These are phyloP conservation scores for Gibbula magus DNA, from an alignment of 2,888 invertebrate species.

Conservation along the genomic window DNA sequence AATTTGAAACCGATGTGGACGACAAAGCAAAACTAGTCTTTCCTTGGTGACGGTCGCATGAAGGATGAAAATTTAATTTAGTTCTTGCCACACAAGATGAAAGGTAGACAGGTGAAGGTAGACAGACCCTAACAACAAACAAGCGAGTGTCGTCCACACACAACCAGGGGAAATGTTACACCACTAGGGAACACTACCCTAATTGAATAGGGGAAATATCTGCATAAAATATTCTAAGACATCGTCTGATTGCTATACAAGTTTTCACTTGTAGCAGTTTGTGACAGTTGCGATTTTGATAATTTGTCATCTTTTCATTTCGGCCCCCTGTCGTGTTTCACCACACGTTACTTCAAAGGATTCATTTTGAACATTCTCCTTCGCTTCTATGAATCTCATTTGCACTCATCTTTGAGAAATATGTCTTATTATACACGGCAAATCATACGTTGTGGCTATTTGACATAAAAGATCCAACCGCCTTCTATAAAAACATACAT, in stretches of 20 bases:
- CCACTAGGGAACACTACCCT: constrained; percentile 3
- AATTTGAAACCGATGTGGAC: constrained; percentile 14
- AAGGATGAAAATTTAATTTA: constrained; percentile 23
- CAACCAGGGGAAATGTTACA: background rate
- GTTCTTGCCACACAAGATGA: constrained; percentile 6
- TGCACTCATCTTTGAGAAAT: background rate
- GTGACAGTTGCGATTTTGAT: constrained; percentile 2
- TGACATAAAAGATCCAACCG: background rate
- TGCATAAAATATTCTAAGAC: constrained; percentile 15
- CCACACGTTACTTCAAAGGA: background rate
- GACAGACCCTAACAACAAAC: background rate
- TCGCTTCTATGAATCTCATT: constrained; percentile 4
- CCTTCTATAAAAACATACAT: background rate
- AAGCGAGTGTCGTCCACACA: background rate
- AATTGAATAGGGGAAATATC: constrained; percentile 12
- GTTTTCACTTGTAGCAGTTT: background rate
- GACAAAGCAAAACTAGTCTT: background rate
- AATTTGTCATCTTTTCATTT: background rate
- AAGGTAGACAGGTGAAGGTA: background rate
- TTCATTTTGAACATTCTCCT: background rate
- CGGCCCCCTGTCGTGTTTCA: background rate
- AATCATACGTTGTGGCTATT: background rate
- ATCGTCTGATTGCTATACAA: background rate
- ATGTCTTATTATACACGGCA: background rate
- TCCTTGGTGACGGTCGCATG: background rate